These are phyloP conservation scores for Uloborus diversus DNA, from an alignment of 1,140 invertebrate species.

Conservation along the genomic window DNA sequence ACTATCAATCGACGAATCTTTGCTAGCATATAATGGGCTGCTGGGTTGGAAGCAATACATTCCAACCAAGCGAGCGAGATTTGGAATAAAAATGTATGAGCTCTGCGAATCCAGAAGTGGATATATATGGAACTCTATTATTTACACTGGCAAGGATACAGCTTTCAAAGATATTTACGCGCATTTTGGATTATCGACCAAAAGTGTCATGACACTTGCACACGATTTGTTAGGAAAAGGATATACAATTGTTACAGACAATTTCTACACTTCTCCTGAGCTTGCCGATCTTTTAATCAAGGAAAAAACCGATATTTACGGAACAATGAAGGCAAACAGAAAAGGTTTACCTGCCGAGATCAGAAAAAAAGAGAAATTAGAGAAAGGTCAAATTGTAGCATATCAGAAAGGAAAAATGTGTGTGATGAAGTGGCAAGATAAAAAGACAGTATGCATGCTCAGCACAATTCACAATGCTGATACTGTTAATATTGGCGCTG, in stretches of 20 bases:
- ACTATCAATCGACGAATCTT: background rate
- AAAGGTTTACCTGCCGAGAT: background rate
- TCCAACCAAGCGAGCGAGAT: background rate
- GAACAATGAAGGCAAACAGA: background rate
- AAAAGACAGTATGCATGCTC: background rate
- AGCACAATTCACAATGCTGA: background rate
- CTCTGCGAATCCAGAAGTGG: background rate
- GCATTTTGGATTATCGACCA: background rate
- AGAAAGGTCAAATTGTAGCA: background rate
- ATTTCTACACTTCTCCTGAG: constrained; percentile 1
- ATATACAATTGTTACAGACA: background rate
- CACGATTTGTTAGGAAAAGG: background rate
- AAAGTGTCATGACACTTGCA: background rate
- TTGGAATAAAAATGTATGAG: background rate
- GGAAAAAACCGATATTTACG: background rate
- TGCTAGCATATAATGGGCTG: background rate
- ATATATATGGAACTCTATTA: background rate
- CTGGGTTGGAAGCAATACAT: background rate
- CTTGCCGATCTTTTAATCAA: background rate
- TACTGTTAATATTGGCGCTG: background rate
- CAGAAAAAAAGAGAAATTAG: background rate
- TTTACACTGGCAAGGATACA: background rate
- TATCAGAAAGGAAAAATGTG: constrained; percentile 9
- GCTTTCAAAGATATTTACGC: background rate
- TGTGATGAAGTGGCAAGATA: background rate